phyloP scores from a whole-genome alignment of 2,797 vertebrate genomes.

The Euphonia xanthogaster region DNA sequence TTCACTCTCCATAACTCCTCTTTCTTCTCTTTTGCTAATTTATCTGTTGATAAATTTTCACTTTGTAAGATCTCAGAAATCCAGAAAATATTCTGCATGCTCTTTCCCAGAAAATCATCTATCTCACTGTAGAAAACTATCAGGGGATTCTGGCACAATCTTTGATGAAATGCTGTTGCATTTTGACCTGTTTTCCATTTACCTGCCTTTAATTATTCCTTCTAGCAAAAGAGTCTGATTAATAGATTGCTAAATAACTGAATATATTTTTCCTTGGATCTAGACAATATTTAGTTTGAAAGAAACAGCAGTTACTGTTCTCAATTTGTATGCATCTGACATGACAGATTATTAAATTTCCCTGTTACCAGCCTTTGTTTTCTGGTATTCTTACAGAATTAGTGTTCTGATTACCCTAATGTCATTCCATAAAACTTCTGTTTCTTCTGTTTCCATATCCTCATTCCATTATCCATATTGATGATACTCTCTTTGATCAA shows the following conservation, averaged over 20 bases:
- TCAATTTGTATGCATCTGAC: not conserved
- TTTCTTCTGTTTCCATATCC: not conserved
- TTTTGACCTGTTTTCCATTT: constrained; percentile 1
- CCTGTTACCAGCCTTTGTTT: not conserved
- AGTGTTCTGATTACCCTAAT: not conserved
- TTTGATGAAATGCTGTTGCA: not conserved
- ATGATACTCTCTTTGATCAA: not conserved
- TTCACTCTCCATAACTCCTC: not conserved
- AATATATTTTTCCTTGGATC: not conserved
- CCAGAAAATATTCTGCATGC: not conserved
- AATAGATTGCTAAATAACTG: not conserved
- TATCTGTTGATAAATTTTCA: not conserved
- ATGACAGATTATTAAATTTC: constrained; percentile 4
- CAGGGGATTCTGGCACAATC: not conserved
- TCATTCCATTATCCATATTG: not conserved
- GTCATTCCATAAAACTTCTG: not conserved
- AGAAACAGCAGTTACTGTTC: not conserved
- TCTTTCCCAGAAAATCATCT: not conserved
- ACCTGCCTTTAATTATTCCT: not conserved
- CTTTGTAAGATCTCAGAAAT: not conserved
- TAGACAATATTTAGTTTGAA: not conserved
- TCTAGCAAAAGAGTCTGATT: not conserved
- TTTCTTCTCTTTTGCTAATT: not conserved
- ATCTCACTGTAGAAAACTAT: not conserved
- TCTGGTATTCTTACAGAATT: constrained; percentile 15